Percentiles rank a stretch among this genome's conserved stretches.
Evolutionary conservation across 2,888 invertebrate genomes (phyloP).

Genomic region (Pachliopta kotzebuea): DNA sequence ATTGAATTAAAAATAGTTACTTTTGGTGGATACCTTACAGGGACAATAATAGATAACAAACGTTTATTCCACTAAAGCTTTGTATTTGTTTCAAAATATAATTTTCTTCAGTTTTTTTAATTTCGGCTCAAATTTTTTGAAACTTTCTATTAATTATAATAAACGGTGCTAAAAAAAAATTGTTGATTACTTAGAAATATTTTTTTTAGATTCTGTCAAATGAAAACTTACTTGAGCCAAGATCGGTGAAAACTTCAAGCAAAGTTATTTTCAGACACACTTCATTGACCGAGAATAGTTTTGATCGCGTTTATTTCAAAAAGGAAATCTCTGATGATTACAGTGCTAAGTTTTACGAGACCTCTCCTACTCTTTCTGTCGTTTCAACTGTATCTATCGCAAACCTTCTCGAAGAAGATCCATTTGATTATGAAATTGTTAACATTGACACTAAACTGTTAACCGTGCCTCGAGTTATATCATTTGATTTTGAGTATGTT

Average conservation of each 20-base stretch:
- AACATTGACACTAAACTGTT: constrained; percentile 61
- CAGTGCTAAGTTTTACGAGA: constrained; percentile 39
- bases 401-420: constrained; percentile 58
- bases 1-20: no score
- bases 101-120: no score
- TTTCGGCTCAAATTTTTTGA: no score
- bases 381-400: constrained; percentile 37
- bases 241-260: constrained; percentile 34
- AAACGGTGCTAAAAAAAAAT: no score
- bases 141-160: no score
- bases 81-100: no score
- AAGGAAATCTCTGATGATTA: constrained; percentile 48
- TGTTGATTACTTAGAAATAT: background rate
- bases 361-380: constrained; percentile 38
- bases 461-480: constrained; percentile 41
- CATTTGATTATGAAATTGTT: constrained; percentile 70
- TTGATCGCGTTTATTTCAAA: constrained; percentile 40
- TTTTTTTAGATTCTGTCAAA: constrained; percentile 32
- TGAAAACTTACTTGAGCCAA: constrained; percentile 31
- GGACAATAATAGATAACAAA: no score
- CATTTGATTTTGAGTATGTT: constrained; percentile 45
- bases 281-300: constrained; percentile 35
- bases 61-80: no score
- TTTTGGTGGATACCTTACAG: no score
- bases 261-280: constrained; percentile 51